phyloP scores from a whole-genome alignment of 2,888 invertebrate genomes.

The Pecten maximus region DNA sequence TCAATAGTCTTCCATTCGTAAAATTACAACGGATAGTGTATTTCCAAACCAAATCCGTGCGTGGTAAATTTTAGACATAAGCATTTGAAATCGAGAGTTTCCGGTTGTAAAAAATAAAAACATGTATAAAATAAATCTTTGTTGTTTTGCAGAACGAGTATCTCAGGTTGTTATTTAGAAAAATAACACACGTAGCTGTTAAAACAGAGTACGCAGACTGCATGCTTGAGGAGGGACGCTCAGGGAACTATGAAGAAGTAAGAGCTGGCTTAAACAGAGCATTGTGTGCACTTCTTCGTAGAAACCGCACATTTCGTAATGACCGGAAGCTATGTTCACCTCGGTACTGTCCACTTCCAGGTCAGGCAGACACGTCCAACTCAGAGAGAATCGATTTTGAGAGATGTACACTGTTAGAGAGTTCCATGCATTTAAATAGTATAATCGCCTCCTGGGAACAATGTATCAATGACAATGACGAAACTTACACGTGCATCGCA shows the following conservation, averaged over 20 bases:
- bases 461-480: neutral
- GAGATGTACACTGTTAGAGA: neutral
- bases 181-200: neutral
- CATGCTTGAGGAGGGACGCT: neutral
- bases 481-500: neutral
- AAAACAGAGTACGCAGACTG: neutral
- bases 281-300: neutral
- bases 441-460: neutral
- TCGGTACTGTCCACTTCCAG: neutral
- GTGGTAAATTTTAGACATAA: too few relatives aligned
- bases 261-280: neutral
- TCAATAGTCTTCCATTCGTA: too few relatives aligned
- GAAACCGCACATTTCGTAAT: neutral
- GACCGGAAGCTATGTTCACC: neutral
- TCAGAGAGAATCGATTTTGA: neutral
- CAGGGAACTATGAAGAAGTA: neutral
- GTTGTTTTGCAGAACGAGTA: neutral
- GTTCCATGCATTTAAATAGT: neutral
- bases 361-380: neutral
- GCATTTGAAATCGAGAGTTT: too few relatives aligned
- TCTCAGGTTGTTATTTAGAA: neutral
- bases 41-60: too few relatives aligned
- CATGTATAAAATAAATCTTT: too few relatives aligned
- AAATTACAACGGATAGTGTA: too few relatives aligned
- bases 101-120: too few relatives aligned